phyloP scores from a whole-genome alignment of 2,113 vertebrate species.

The Actinemys pallida region DNA sequence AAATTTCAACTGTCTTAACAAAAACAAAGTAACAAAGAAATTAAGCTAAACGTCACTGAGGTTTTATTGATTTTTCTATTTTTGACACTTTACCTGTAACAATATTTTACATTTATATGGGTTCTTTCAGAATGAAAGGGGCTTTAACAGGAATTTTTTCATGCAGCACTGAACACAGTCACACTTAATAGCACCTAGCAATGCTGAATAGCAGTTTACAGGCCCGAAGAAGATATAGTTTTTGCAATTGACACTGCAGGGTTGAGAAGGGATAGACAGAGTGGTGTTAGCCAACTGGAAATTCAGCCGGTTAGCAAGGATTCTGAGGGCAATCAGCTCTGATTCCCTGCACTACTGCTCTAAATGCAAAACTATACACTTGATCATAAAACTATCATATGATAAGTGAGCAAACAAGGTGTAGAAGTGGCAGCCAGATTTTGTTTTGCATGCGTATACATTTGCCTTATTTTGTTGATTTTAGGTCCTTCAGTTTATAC shows the following conservation, averaged over 20 bases:
- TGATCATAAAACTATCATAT: not conserved
- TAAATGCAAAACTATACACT: not conserved
- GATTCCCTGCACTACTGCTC: not conserved
- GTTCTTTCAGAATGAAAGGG: not conserved
- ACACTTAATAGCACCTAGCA: not conserved
- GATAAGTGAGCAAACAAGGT: not conserved
- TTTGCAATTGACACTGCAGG: not conserved
- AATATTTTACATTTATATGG: not conserved
- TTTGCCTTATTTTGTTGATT: not conserved
- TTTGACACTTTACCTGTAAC: not conserved
- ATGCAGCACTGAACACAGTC: not conserved
- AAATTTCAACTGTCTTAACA: not conserved
- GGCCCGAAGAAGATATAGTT: not conserved
- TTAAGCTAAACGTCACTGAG: not conserved
- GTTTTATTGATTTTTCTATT: not conserved
- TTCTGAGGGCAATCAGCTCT: not conserved
- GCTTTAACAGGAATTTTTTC: not conserved
- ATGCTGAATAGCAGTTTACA: not conserved
- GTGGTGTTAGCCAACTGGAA: too few species aligned
- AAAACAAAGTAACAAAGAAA: not conserved
- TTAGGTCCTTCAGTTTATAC: not conserved
- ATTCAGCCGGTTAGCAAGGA: not conserved
- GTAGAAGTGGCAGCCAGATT: not conserved
- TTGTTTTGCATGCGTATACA: not conserved
- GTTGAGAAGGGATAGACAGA: not conserved